These are phyloP conservation scores for Metacarcinus magister DNA, from an alignment of 2,888 invertebrate genomes.

Conservation along the genomic window DNA sequence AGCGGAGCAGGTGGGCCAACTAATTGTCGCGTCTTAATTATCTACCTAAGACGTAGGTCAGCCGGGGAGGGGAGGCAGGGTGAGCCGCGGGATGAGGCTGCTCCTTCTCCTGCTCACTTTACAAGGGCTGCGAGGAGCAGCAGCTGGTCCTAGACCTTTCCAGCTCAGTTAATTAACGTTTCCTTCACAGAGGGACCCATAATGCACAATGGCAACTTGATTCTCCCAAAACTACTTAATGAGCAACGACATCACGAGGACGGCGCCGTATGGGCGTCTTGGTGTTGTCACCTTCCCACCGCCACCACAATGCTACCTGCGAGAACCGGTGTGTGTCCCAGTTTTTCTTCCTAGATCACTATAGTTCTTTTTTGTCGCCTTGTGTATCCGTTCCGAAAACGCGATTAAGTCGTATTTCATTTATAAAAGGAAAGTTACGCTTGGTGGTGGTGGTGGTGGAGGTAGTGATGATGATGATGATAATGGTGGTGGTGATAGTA, in stretches of 20 bases:
- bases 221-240: neutral
- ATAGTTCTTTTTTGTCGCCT: too few species aligned
- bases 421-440: too few species aligned
- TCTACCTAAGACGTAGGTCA: constrained; percentile 37
- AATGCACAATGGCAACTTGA: neutral
- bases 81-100: neutral
- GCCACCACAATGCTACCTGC: too few species aligned
- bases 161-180: neutral
- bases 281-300: neutral
- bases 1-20: constrained; percentile 59
- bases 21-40: constrained; percentile 61
- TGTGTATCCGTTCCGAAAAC: too few species aligned
- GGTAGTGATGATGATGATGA: too few species aligned
- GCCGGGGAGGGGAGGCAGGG: neutral
- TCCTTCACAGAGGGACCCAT: neutral
- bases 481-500: too few species aligned
- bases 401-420: too few species aligned
- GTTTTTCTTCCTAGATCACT: too few species aligned
- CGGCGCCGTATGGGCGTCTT: neutral
- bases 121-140: neutral
- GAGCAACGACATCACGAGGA: neutral
- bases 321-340: neutral
- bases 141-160: neutral
- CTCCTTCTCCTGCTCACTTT: constrained; percentile 29
- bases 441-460: too few species aligned